phyloP scores from a whole-genome alignment of 2,113 vertebrate genomes.

The Sorex fumeus region DNA sequence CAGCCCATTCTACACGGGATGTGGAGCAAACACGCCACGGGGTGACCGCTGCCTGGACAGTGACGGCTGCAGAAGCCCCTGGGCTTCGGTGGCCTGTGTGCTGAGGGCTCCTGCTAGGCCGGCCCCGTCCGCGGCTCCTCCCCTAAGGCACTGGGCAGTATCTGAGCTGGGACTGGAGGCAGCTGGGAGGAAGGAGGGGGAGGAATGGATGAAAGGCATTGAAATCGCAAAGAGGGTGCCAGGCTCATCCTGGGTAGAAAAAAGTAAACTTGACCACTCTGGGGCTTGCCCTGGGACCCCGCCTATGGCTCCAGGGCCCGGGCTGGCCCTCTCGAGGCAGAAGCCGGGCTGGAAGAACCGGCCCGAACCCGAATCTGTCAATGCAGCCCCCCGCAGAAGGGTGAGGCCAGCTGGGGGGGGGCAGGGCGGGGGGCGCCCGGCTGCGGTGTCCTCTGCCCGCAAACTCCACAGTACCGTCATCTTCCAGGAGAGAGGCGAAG shows the following conservation, averaged over 20 bases:
- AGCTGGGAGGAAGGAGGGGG: constrained; percentile 36
- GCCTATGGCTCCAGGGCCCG: not conserved
- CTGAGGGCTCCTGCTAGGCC: not conserved
- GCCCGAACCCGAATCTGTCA: not conserved
- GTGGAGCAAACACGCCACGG: not conserved
- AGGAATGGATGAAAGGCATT: constrained; percentile 15
- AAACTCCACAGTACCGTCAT: constrained; percentile 85
- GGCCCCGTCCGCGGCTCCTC: constrained; percentile 54
- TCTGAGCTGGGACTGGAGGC: constrained; percentile 72
- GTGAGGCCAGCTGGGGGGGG: not conserved
- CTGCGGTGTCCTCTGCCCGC: constrained; percentile 44
- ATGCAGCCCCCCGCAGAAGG: constrained; percentile 17
- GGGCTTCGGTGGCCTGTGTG: not conserved
- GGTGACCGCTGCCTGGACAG: not conserved
- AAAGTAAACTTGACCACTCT: constrained; percentile 20
- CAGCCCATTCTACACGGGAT: constrained; percentile 20
- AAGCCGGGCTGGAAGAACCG: not conserved
- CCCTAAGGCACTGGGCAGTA: constrained; percentile 81
- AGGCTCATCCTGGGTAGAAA: constrained; percentile 61
- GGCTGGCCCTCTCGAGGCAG: not conserved
- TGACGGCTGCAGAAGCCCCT: not conserved
- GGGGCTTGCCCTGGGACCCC: not conserved
- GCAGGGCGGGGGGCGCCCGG: constrained; percentile 27
- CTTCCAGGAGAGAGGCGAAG: constrained; percentile 82
- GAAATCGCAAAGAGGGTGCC: constrained; percentile 26